Evolutionary conservation across 2,113 vertebrate species (phyloP), one percentile per base, ranked within the genome.

Genomic region (Cheilinus undulatus): DNA sequence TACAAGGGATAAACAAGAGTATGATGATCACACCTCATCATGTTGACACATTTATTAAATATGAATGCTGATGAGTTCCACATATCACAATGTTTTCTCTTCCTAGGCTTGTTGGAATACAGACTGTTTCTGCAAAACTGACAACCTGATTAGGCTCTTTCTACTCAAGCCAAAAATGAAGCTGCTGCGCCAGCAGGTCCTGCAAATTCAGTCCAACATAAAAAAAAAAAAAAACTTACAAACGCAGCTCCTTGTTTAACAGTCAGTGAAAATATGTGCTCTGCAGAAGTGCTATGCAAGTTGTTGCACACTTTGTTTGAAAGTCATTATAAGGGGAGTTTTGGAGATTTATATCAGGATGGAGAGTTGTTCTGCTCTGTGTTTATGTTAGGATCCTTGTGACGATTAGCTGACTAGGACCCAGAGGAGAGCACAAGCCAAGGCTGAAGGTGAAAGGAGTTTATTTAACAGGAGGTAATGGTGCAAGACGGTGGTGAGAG

Each of bases 11-110:
- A 17, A 58, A 43, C 36, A 58, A 61, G 42, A 73, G 40, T 32
- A 26, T 5, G 50, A 68, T 23, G 42, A 74, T 67, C 45, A 9
- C 27, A 26, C 26, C 5, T 66, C 42, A 26, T 64, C 12, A 8
- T 4, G 14, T 32, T 73, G 74, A 68, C 69, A 70, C 42, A 53
- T 69, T 67, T 36, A 36, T 74, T 48, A 46, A 20, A 26, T 51
- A 30, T 42, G 26, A 73, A 53, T 36, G 14, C 34, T 38, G 17
- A 58, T 7, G 20, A 48, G 32, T 58, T 43, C 63, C 70, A 14
- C 26, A 48, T 75, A 10, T 17, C 42, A 22, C 34, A 36, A 4
- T 42, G 40, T 46, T n/a, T 34, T 58, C 49, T 49, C 26, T 52
- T 14, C 28, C 54, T 11, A 11, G 19, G 20, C 20, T 36, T 57